A percentile compares a stretch with the other conserved stretches of the same genome.
These are phyloP conservation scores for Norana najaformis DNA, from an alignment of 2,888 invertebrate species.

Conservation along the genomic window DNA sequence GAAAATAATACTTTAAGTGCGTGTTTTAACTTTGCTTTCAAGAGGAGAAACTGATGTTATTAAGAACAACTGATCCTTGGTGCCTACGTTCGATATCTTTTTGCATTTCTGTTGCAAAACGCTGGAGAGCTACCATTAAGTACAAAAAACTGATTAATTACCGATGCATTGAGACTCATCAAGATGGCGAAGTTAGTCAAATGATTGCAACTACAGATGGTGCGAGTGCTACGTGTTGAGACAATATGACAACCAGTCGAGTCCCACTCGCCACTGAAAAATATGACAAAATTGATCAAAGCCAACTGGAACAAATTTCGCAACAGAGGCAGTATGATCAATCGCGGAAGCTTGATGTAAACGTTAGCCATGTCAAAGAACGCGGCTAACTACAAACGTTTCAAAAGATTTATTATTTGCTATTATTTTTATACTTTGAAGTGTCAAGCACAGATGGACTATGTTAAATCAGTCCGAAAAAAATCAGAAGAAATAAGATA, in stretches of 20 bases:
- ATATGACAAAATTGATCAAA: too few species aligned
- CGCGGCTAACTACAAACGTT: too few species aligned
- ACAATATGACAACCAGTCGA: slow-evolving; percentile 35
- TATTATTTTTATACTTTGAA: too few species aligned
- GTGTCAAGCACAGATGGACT: too few species aligned
- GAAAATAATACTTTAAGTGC: too few species aligned
- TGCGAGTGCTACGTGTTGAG: slow-evolving; percentile 24
- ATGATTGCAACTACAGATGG: slow-evolving; percentile 42
- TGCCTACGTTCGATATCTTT: too few species aligned
- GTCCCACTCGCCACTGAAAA: slow-evolving; percentile 38
- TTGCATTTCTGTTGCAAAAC: too few species aligned
- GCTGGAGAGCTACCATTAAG: too few species aligned
- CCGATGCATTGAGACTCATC: slow-evolving; percentile 34
- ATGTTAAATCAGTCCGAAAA: too few species aligned
- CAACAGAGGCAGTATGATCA: neutral
- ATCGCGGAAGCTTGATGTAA: too few species aligned
- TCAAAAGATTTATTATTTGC: neutral
- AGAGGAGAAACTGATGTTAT: too few species aligned
- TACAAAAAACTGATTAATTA: neutral
- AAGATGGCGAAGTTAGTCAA: slow-evolving; percentile 45
- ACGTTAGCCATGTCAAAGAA: neutral
- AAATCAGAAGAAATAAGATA: neutral
- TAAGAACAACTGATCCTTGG: neutral
- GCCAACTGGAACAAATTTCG: neutral
- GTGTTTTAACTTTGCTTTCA: too few species aligned